A percentile compares a stretch with the other conserved stretches of the same genome.
Evolutionary conservation across 2,797 vertebrate genomes (phyloP).

Genomic region (Falco peregrinus): DNA sequence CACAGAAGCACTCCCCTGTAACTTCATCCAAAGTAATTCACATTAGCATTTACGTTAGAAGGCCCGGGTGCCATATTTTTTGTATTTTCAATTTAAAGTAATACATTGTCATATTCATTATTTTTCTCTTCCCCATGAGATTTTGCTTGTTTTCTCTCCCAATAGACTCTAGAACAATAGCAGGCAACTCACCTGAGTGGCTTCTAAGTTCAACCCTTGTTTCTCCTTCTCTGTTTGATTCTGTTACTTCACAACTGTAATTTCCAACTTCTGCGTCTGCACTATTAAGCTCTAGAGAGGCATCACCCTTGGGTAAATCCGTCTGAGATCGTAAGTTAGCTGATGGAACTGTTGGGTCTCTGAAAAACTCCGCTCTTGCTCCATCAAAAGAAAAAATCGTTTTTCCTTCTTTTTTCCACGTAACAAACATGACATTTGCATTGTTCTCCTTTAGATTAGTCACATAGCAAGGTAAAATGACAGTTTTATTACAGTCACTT

Average conservation of each 20-base stretch:
- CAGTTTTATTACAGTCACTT: slow-evolving; percentile 58
- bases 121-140: neutral
- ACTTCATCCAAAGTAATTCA: neutral
- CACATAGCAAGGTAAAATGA: slow-evolving; percentile 73
- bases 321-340: neutral
- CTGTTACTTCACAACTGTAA: slow-evolving; percentile 78
- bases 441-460: slow-evolving; percentile 37
- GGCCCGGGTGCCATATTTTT: neutral
- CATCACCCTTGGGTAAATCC: slow-evolving; percentile 55
- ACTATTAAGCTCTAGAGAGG: slow-evolving; percentile 57
- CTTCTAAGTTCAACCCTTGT: slow-evolving; percentile 52
- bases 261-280: slow-evolving; percentile 59
- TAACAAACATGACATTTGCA: slow-evolving; percentile 38
- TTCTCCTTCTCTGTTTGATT: slow-evolving; percentile 73
- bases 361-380: fast-evolving
- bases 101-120: neutral
- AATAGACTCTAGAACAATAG: neutral
- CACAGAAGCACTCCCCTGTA: neutral
- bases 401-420: slow-evolving; percentile 55
- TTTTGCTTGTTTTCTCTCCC: neutral
- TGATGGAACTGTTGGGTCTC: neutral
- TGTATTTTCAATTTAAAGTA: neutral
- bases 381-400: slow-evolving; percentile 66
- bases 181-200: slow-evolving; percentile 55
- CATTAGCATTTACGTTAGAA: neutral